Evolutionary conservation across 2,113 vertebrate species (phyloP), one percentile per base, ranked within the genome.

Genomic region (Mungos mungo): DNA sequence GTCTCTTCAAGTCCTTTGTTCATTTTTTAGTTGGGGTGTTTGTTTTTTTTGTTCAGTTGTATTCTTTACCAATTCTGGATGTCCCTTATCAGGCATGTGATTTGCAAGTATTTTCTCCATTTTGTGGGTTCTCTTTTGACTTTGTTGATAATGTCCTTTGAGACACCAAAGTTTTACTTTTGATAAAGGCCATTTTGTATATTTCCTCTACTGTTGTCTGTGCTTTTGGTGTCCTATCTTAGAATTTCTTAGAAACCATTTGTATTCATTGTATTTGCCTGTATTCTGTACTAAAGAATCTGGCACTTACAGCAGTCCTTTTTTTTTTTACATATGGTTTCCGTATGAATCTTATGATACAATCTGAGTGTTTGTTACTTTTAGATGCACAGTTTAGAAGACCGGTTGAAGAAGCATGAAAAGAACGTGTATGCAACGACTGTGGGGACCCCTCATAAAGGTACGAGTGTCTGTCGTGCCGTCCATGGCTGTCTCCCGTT

Each of bases 311-410:
- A 63, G 10, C 12, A 88, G 0, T 88, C 38, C 6, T 92, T 76
- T 89, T 52, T 52, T 38, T 52, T 38, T 35, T 82, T 50, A 29
- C 11, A 25, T 47, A 27, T 76, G 21, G 35, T 96, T 84, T 96
- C 60, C n/a, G 38, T 94, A 33, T 69, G 65, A 97, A 68, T 96
- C 82, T 85, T 97, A 68, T 45, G 29, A 65, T 96, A n/a, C 66
- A 12, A 91, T 94, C 94, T 96, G 82, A 88, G 96, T 92, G 68
- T 95, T 98, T 54, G 52, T 95, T 95, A 3, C 97, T 95, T 97
- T 89, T 97, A 99, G 99, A 99, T 99, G 98, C 99, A 99, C 97
- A 99, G 98, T 29, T 98, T 99, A 72, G 99, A 99, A 99, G 99
- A 99, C 98, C 99, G 94, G 90, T 98, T 99, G 95, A 99, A 99